Base-by-base conservation (phyloP, 2,797 vertebrate species). In the Enteromius radiatus region DNA sequence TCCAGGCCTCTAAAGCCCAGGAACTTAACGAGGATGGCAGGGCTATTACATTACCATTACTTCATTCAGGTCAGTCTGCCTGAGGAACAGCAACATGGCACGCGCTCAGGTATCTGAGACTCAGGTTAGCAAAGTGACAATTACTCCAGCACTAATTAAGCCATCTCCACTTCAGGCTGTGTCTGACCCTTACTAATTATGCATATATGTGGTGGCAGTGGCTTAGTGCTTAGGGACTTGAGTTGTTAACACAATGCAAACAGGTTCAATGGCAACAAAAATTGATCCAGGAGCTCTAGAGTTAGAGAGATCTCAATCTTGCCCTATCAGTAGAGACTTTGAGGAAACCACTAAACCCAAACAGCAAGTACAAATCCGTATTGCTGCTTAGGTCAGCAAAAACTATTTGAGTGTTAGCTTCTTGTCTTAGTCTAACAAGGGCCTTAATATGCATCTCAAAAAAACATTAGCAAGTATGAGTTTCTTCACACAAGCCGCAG, bases 41-140 rank as follows among this genome's bases (percentile, higher is more conserved):
- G 31, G 41, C 82, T 84, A 86, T 86, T 83, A 83, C 63, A 88
- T 84, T 83, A 84, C 84, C 76, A 86, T 84, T 83, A 84, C 78
- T 71, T 84, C 78, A 84, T 82, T 84, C 81, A 80, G 81, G 70
- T 76, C 84, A 68, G n/a, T 64, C 56, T 81, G 76, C 54, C 81
- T 28, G n/a, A 85, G 71, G 59, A 82, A 52, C 47, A 82, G 79
- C 47, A 78, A 26, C 54, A 85, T 63, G 36, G 70, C 74, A 69
- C 59, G 59, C 61, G 76, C 54, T 65, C 78, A 38, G 78, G 80
- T 82, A 81, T 87, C 77, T 31, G 61, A 85, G 23, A 45, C 56
- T 84, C 21, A 15, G 52, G 45, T 69, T 75, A 79, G 33, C 61
- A 61, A 67, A 68, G 56, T 82, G 69, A 85, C 67, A 73, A 73